Conservation (phyloP, 2,888 invertebrate species). For the Emmelina monodactyla region DNA sequence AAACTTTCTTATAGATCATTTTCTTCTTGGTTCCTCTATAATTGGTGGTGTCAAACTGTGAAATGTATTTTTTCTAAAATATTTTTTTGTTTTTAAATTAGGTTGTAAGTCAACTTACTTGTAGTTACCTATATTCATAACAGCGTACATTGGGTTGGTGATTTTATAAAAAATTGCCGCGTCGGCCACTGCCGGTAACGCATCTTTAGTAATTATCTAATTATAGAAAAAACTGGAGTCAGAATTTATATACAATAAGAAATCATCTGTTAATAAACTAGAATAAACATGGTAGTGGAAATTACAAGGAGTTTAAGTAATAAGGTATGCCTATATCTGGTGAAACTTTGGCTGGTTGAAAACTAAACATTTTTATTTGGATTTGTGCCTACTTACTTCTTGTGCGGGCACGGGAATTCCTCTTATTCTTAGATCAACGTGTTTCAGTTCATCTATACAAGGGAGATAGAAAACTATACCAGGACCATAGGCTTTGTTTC, state of each 20-base stretch:
- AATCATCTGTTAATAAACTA: no score
- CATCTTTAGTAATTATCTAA: constrained; percentile 71
- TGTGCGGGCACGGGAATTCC: constrained; percentile 93
- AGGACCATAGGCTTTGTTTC: constrained; percentile 74
- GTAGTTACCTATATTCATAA: constrained; percentile 48
- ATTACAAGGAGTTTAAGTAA: no score
- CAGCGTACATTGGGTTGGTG: constrained; percentile 73
- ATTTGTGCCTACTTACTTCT: constrained; percentile 77
- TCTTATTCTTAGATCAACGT: constrained; percentile 86
- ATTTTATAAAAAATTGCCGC: constrained; percentile 83
- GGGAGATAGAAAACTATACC: constrained; percentile 89
- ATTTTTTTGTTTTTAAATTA: background rate
- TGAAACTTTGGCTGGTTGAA: no score
- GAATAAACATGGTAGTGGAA: no score
- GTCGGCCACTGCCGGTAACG: constrained; percentile 88
- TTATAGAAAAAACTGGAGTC: no score
- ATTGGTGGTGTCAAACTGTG: background rate
- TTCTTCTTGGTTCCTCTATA: no score
- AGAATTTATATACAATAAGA: no score
- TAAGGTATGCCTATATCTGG: no score
- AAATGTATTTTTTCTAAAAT: background rate
- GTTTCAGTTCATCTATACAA: constrained; percentile 86
- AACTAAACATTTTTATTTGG: no score
- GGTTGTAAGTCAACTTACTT: constrained; percentile 20
- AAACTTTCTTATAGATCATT: no score